phyloP scores from a whole-genome alignment of 2,888 invertebrate genomes.

The Meteorus cinctellus region DNA sequence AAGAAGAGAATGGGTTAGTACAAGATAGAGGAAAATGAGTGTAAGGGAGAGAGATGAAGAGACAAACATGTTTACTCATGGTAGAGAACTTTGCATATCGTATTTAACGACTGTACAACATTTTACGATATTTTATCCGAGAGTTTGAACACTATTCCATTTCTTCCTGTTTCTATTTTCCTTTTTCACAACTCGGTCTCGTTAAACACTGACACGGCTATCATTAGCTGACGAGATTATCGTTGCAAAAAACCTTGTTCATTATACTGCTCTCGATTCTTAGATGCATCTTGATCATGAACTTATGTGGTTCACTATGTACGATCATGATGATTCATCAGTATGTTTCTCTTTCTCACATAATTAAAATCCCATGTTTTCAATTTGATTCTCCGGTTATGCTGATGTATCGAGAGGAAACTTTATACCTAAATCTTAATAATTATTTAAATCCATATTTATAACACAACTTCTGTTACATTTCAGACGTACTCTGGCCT shows the following conservation, averaged over 20 bases:
- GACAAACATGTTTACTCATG: neutral
- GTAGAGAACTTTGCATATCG: conserved; percentile 19
- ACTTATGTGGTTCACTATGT: too few relatives aligned
- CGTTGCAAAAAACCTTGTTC: neutral
- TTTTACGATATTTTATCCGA: conserved; percentile 23
- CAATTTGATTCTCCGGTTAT: neutral
- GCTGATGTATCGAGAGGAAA: neutral
- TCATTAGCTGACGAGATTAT: neutral
- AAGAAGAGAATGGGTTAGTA: neutral
- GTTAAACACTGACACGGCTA: conserved; percentile 23
- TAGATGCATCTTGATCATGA: neutral
- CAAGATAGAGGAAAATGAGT: neutral
- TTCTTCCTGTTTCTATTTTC: neutral
- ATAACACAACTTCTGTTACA: conserved; percentile 54
- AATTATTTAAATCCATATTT: conserved; percentile 13
- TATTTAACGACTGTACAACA: conserved; percentile 3
- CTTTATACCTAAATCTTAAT: too few relatives aligned
- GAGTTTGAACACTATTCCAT: neutral
- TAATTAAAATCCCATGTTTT: neutral
- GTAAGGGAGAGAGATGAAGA: neutral
- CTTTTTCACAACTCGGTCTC: neutral
- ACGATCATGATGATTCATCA: too few relatives aligned
- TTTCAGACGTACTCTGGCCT: conserved; percentile 99
- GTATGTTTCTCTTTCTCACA: too few relatives aligned
- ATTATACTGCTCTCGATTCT: neutral